Percentiles rank a stretch among this genome's conserved stretches.
Evolutionary conservation across 2,888 invertebrate species (phyloP).

Genomic region (Caenorhabditis imperialis): DNA sequence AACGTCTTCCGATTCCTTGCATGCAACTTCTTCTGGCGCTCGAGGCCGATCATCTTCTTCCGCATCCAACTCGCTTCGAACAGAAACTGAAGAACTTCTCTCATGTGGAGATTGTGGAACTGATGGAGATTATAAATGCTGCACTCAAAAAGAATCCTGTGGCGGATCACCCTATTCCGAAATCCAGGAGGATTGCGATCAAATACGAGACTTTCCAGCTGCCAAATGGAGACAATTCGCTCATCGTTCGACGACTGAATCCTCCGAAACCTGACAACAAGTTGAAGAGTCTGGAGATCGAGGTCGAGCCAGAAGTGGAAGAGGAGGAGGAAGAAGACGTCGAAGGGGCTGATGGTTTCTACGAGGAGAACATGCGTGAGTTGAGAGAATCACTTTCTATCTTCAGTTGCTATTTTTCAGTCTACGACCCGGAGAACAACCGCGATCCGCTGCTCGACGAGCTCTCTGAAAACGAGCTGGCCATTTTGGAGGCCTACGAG

Average conservation of each 20-base stretch:
- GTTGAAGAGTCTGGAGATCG: too few species aligned
- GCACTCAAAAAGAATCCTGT: constrained; percentile 1
- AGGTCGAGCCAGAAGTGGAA: too few species aligned
- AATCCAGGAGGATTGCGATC: too few species aligned
- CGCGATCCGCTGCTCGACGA: constrained; percentile 36
- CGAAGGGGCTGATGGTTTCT: too few species aligned
- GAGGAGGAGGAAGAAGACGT: constrained; percentile 13
- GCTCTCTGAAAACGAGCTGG: constrained; percentile 26
- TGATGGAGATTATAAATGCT: constrained; percentile 15
- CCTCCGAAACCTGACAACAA: too few species aligned
- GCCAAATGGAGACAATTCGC: too few species aligned
- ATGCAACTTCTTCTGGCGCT: constrained; percentile 26
- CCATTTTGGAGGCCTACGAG: constrained; percentile 36
- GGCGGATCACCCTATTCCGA: neutral
- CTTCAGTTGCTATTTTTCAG: too few species aligned
- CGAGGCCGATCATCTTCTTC: constrained; percentile 9
- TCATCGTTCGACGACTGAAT: too few species aligned
- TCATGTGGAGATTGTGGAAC: constrained; percentile 25
- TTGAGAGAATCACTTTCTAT: too few species aligned
- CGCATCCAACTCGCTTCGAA: constrained; percentile 27
- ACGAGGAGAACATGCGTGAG: constrained; percentile 21
- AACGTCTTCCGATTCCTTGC: constrained; percentile 38
- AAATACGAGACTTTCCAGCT: too few species aligned
- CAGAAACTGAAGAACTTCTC: constrained; percentile 26
- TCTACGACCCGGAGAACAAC: constrained; percentile 29